Evolutionary conservation across 1,140 invertebrate genomes (phyloP).

Genomic region (Drosophila setifemur): DNA sequence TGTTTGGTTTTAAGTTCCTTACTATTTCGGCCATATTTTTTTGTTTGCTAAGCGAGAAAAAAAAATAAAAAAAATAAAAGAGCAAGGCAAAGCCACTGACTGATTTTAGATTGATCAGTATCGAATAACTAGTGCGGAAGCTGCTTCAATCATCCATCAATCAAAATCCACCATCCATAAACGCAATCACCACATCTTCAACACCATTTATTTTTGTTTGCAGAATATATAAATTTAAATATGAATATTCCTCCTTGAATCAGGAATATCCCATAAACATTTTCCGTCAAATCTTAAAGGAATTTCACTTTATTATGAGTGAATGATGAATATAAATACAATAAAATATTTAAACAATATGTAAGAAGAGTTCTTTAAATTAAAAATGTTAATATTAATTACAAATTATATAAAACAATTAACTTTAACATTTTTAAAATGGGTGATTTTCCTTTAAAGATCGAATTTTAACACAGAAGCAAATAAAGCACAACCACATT

Average conservation of each 20-base stretch:
- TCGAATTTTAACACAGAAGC: too few species aligned
- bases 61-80: neutral
- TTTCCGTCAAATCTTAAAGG: too few species aligned
- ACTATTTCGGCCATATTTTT: constrained; percentile 60
- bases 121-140: constrained; percentile 66
- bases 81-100: constrained; percentile 36
- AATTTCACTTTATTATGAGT: too few species aligned
- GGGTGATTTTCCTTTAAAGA: too few species aligned
- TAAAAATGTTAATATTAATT: too few species aligned
- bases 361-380: too few species aligned
- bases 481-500: too few species aligned
- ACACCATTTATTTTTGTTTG: neutral
- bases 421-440: too few species aligned
- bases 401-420: too few species aligned
- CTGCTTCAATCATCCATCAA: constrained; percentile 21
- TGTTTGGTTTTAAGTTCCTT: constrained; percentile 27
- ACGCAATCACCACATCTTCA: constrained; percentile 2
- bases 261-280: too few species aligned
- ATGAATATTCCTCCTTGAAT: neutral
- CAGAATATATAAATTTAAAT: neutral
- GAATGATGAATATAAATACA: too few species aligned
- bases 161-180: constrained; percentile 3
- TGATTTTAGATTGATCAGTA: constrained; percentile 83
- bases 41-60: constrained; percentile 14
- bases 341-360: too few species aligned